Evolutionary conservation across 2,113 vertebrate species (phyloP).

Genomic region (Aix galericulata): DNA sequence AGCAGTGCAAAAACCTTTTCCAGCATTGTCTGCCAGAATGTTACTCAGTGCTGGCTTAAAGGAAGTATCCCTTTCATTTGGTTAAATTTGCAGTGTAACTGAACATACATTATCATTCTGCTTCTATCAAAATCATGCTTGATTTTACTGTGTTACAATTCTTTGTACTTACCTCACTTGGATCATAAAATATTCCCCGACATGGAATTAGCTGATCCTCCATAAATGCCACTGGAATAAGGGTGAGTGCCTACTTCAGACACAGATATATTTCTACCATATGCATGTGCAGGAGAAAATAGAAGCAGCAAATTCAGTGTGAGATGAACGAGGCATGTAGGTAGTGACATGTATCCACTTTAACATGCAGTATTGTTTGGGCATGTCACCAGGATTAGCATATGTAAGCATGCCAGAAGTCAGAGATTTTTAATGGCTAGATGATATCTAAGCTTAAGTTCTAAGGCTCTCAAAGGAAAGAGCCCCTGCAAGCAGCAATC

Average conservation of each 20-base stretch:
- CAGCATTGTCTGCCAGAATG: background rate
- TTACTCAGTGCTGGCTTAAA: slow-evolving; percentile 1
- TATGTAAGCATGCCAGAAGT: background rate
- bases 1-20: slow-evolving; percentile 7
- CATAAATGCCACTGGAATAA: background rate
- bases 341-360: background rate
- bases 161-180: slow-evolving; percentile 4
- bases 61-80: background rate
- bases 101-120: background rate
- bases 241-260: background rate
- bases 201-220: background rate
- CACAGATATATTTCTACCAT: fast-evolving
- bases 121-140: background rate
- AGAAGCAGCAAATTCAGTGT: background rate
- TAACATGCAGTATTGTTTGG: background rate
- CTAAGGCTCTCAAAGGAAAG: background rate
- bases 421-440: background rate
- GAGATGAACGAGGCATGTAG: background rate
- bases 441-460: background rate
- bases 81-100: background rate
- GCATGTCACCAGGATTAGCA: background rate
- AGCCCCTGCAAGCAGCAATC: background rate
- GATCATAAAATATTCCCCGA: background rate
- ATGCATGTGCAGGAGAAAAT: background rate
- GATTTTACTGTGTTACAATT: background rate